A percentile compares a stretch with the other conserved stretches of the same genome.
phyloP scores from a whole-genome alignment of 2,888 invertebrate genomes.

The Melipona bicolor region DNA sequence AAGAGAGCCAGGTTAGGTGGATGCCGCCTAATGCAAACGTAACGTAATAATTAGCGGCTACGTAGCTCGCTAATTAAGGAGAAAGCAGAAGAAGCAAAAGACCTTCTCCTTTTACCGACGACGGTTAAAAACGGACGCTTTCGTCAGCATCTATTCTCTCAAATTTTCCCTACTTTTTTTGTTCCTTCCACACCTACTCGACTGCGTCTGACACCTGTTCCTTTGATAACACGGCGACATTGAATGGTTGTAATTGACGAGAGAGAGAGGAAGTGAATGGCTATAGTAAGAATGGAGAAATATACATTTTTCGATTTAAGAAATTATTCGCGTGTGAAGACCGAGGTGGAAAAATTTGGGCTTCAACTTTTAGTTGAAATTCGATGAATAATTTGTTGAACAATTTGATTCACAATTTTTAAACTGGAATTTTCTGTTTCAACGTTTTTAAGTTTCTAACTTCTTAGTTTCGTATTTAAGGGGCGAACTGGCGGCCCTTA shows the following conservation, averaged over 20 bases:
- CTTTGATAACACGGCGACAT: neutral
- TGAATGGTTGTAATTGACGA: neutral
- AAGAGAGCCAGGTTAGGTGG: conserved; percentile 8
- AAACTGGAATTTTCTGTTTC: too few relatives aligned
- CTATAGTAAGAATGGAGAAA: neutral
- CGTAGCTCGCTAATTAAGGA: conserved; percentile 59
- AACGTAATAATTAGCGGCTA: conserved; percentile 62
- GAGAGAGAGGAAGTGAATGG: neutral
- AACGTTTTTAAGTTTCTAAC: too few relatives aligned
- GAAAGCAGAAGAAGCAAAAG: conserved; percentile 44
- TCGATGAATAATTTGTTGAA: too few relatives aligned
- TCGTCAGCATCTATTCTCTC: conserved; percentile 4
- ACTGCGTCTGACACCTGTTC: neutral
- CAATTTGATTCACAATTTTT: too few relatives aligned
- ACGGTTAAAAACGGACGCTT: conserved; percentile 21
- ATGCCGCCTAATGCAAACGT: conserved; percentile 47
- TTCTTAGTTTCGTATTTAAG: too few relatives aligned
- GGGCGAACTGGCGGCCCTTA: too few relatives aligned
- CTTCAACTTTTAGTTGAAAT: too few relatives aligned
- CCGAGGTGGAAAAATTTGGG: too few relatives aligned
- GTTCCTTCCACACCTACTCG: neutral
- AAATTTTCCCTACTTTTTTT: neutral
- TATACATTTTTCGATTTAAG: too few relatives aligned
- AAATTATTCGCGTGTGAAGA: too few relatives aligned
- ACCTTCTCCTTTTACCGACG: conserved; percentile 9